These are phyloP conservation scores for Scaeva pyrastri DNA, from an alignment of 2,888 invertebrate genomes.

Conservation along the genomic window DNA sequence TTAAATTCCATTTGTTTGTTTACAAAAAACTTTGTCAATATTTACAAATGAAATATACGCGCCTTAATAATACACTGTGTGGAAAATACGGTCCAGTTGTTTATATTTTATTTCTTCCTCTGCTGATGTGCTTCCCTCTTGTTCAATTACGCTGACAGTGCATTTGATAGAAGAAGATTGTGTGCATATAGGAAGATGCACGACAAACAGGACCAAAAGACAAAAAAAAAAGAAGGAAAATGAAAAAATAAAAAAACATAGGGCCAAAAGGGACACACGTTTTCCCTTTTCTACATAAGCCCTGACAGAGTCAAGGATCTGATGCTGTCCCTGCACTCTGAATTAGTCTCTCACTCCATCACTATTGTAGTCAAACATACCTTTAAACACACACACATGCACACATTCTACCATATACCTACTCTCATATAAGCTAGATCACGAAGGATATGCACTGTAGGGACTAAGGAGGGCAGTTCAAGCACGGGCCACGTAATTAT, in stretches of 20 bases:
- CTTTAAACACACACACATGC: no score
- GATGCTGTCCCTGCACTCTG: constrained; percentile 32
- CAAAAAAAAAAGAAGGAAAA: constrained; percentile 58
- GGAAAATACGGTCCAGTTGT: background rate
- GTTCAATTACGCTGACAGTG: constrained; percentile 74
- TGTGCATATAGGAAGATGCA: constrained; percentile 61
- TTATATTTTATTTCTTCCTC: constrained; percentile 5
- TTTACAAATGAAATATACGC: background rate
- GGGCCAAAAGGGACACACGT: constrained; percentile 73
- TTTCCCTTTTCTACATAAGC: constrained; percentile 66
- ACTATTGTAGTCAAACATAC: background rate
- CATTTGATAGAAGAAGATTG: constrained; percentile 69
- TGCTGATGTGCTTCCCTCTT: constrained; percentile 46
- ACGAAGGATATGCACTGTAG: constrained; percentile 44
- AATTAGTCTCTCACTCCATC: background rate
- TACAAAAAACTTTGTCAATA: no score
- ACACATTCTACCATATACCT: background rate
- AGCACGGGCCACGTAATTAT: constrained; percentile 70
- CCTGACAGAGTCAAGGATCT: constrained; percentile 70
- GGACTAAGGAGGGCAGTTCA: constrained; percentile 43
- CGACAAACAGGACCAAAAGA: constrained; percentile 50
- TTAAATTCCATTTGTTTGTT: no score
- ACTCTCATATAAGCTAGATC: constrained; percentile 49
- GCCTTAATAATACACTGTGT: background rate
- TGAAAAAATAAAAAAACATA: no score